A percentile compares a stretch with the other conserved stretches of the same genome.
These are phyloP conservation scores for Rhinoraja longicauda DNA, from an alignment of 2,797 vertebrate genomes.

Conservation along the genomic window DNA sequence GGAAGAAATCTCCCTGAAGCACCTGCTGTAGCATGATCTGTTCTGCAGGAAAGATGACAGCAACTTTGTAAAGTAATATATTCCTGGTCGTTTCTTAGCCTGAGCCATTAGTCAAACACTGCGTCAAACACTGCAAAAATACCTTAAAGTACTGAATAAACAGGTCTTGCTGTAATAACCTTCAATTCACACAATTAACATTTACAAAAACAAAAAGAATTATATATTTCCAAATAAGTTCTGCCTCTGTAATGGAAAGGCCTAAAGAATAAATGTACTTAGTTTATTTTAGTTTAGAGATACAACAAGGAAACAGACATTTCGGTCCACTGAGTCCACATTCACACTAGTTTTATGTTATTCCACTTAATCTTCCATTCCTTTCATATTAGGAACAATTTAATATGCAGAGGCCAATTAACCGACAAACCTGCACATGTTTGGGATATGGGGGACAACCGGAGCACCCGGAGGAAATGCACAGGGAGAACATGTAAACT, in stretches of 20 bases:
- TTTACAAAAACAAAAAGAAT: not conserved
- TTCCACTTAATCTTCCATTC: too few species aligned
- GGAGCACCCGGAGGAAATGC: too few species aligned
- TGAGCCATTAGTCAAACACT: not conserved
- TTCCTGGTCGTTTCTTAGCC: conserved; percentile 7
- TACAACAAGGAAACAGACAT: too few species aligned
- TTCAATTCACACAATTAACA: not conserved
- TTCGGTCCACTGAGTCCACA: too few species aligned
- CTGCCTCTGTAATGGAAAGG: not conserved
- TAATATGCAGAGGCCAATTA: too few species aligned
- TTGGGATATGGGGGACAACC: too few species aligned
- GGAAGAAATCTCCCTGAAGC: conserved; percentile 8
- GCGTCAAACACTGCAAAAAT: not conserved
- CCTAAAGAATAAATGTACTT: not conserved
- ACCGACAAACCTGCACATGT: too few species aligned
- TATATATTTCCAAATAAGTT: not conserved
- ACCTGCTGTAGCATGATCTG: conserved; percentile 14
- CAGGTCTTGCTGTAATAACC: not conserved
- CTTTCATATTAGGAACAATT: too few species aligned
- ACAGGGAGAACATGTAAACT: too few species aligned
- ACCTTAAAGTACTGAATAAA: not conserved
- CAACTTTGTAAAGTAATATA: not conserved
- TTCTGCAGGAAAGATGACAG: not conserved
- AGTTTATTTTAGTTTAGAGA: too few species aligned
- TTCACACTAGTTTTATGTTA: too few species aligned